Evolutionary conservation across 1,140 invertebrate genomes (phyloP), one percentile per base, ranked within the genome.

Genomic region (Magallana ariakensis): DNA sequence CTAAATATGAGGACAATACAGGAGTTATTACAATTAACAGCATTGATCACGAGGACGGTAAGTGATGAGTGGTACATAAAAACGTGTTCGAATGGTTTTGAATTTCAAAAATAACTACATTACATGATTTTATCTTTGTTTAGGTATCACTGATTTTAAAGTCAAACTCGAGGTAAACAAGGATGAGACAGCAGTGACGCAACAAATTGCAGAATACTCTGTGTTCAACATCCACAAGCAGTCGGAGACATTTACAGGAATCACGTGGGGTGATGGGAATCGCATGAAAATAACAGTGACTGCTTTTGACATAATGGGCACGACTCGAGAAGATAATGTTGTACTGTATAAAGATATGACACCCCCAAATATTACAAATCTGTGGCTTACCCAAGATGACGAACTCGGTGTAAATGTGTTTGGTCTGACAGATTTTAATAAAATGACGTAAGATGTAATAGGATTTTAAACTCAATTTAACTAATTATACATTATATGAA

Each of bases 381-480:
- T 90, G 13, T 91, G 91, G 90, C 62, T 91, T 15, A 91, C 89
- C 13, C 88, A 88, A 70, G 90, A 85, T 19, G 82, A 90, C 26
- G 19, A 58, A 16, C 66, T 83, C 0, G 86, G 90, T 75, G 16
- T 90, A 11, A 83, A 60, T 62, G 88, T 90, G 22, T 89, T 90
- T 33, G 53, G 83, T 19, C 11, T 88, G 22, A 85, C 85, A 13
- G 87, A 90, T 46, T 86, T 91, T 22, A 87, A 62, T 22, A 82
- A 89, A 87, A 89, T 91, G 87, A 89, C 85, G 90, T 90, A 85
- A 87, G 87, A 7, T 33, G 8, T 80, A 5, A 0, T 46, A 22
- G 70, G 0, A 80, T 22, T 33, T 80, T 22, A 6, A 19, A 7
- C 22, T 80, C 9, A 6, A 13, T 22, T 22, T 80, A 80, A 4